Evolutionary conservation across 1,140 invertebrate genomes (phyloP), one percentile per base, ranked within the genome.

Genomic region (Psix sp.): DNA sequence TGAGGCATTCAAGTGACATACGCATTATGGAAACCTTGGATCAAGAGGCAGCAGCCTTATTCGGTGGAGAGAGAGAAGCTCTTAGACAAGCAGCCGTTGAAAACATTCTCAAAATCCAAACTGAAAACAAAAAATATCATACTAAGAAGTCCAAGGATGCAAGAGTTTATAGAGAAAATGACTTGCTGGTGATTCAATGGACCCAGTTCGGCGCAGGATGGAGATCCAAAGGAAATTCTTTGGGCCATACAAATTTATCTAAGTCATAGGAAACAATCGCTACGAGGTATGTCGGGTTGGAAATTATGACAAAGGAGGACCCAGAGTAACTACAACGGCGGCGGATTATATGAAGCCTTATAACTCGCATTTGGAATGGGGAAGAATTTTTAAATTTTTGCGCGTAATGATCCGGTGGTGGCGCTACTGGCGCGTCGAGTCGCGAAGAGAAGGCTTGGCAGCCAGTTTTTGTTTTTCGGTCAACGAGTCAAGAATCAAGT

Each of bases 181-280:
- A 42, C 14, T 18, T 42, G 1, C 17, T 21, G 1, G 39, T 24
- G 3, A 42, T 42, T 4, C 9, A 42, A 14, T 2, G 39, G 3
- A 42, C 18, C n/a, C 39, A 42, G 18, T 42, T 21, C 16, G 39
- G 39, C 0, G 35, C 63, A n/a, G 82, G 80, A 1, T 75, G n/a
- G 86, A 86, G 45, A 13, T 86, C 5, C 62, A 77, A 17, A 49
- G 42, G 9, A 84, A 84, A 39, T 87, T 68, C 48, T 40, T 86
- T n/a, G 83, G 82, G n/a, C 82, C 83, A 3, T 87, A 87, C 40
- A 17, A 54, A 16, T 57, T 82, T n/a, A 38, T 39, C 4, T 46
- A 63, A 21, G 42, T 43, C 0, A 74, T 66, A 45, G 20, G 70
- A 42, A 9, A n/a, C n/a, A n/a, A n/a, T n/a, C n/a, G n/a, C n/a